These are phyloP conservation scores for Plutella xylostella DNA, from an alignment of 2,888 invertebrate genomes.

Conservation along the genomic window DNA sequence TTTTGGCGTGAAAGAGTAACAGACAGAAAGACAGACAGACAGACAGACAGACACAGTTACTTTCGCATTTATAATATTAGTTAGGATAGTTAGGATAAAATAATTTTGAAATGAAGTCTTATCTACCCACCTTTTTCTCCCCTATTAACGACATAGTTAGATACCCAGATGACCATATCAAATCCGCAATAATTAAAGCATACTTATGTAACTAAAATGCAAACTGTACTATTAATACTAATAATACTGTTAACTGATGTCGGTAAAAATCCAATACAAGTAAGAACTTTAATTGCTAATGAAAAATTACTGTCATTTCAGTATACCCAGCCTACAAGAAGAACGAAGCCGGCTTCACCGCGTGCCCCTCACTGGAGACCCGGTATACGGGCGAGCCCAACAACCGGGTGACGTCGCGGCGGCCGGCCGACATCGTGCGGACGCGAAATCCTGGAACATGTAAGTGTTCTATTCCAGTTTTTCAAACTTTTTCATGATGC, in stretches of 20 bases:
- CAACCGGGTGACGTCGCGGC: slow-evolving; percentile 72
- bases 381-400: slow-evolving; percentile 86
- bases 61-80: too few relatives aligned
- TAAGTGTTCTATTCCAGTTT: slow-evolving; percentile 33
- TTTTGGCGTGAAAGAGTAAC: too few relatives aligned
- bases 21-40: too few relatives aligned
- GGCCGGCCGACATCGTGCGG: slow-evolving; percentile 82
- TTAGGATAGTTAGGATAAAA: too few relatives aligned
- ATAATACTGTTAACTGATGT: too few relatives aligned
- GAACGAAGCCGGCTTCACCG: slow-evolving; percentile 59
- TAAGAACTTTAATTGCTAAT: too few relatives aligned
- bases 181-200: background rate
- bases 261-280: too few relatives aligned
- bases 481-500: too few relatives aligned
- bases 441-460: slow-evolving; percentile 68
- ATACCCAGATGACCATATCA: background rate
- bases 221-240: too few relatives aligned
- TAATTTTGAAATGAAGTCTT: too few relatives aligned
- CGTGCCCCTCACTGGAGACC: slow-evolving; percentile 62
- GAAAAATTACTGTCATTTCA: slow-evolving; percentile 27
- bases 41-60: too few relatives aligned
- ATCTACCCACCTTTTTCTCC: too few relatives aligned
- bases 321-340: slow-evolving; percentile 62
- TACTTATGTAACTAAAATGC: background rate
- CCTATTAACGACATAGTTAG: background rate